These are phyloP conservation scores for Oligia fasciuncula DNA, from an alignment of 2,888 invertebrate species.

Conservation along the genomic window DNA sequence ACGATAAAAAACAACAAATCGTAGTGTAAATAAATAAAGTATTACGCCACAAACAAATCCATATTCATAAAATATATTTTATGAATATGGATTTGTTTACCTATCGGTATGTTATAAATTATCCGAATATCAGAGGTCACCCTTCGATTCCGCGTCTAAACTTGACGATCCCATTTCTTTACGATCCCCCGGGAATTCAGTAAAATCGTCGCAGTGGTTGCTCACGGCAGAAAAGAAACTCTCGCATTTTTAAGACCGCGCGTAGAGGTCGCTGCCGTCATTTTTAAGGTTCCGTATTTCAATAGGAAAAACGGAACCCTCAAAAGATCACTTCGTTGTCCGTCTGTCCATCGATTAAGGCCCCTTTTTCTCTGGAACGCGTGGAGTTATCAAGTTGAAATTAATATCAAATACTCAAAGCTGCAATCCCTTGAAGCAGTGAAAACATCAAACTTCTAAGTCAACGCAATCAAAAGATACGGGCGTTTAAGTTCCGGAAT, in stretches of 20 bases:
- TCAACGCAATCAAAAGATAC: too few species aligned
- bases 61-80: conserved; percentile 28
- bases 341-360: too few species aligned
- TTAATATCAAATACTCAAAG: too few species aligned
- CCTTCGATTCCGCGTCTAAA: conserved; percentile 37
- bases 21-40: neutral
- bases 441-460: too few species aligned
- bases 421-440: too few species aligned
- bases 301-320: too few species aligned
- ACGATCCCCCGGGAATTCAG: conserved; percentile 51
- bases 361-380: too few species aligned
- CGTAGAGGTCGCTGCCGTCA: conserved; percentile 44
- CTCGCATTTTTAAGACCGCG: conserved; percentile 43
- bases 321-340: too few species aligned
- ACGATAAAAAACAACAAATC: neutral
- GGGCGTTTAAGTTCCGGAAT: too few species aligned
- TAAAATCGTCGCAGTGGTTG: conserved; percentile 59
- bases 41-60: conserved; percentile 19
- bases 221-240: conserved; percentile 45
- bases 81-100: too few species aligned
- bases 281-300: neutral
- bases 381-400: too few species aligned
- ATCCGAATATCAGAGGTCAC: conserved; percentile 39
- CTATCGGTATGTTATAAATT: conserved; percentile 37
- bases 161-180: conserved; percentile 45